A percentile compares a stretch with the other conserved stretches of the same genome.
Evolutionary conservation across 2,888 invertebrate species (phyloP).

Genomic region (Acanthacorydalis orientalis): DNA sequence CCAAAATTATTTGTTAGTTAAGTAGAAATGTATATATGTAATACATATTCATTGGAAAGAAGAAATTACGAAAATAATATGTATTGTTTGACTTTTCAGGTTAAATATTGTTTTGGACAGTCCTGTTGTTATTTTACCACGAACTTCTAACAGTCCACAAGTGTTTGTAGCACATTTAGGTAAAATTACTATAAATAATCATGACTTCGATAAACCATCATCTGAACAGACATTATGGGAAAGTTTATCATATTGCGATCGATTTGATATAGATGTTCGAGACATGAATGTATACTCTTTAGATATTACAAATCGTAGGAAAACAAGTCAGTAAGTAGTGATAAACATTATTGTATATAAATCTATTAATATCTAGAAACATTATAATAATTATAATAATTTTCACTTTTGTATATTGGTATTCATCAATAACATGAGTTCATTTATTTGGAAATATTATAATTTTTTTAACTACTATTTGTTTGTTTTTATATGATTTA

Average conservation of each 20-base stretch:
- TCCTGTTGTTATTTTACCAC: constrained; percentile 79
- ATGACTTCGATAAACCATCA: constrained; percentile 15
- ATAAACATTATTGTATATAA: too few species aligned
- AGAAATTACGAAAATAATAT: neutral
- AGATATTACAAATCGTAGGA: constrained; percentile 35
- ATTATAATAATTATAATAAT: too few species aligned
- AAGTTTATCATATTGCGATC: constrained; percentile 18
- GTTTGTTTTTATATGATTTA: too few species aligned
- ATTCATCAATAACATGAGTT: too few species aligned
- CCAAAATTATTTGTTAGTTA: neutral
- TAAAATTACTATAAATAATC: constrained; percentile 50
- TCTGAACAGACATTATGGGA: constrained; percentile 11
- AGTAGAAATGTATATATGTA: neutral
- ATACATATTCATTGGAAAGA: neutral
- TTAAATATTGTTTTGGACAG: constrained; percentile 73
- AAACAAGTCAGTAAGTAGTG: constrained; percentile 12
- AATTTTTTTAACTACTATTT: too few species aligned
- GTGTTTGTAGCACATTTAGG: constrained; percentile 88
- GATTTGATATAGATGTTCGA: constrained; percentile 53
- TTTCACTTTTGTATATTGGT: too few species aligned
- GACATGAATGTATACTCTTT: constrained; percentile 80
- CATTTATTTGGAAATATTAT: too few species aligned
- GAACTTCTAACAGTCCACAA: constrained; percentile 56
- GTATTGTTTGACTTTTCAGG: constrained; percentile 21
- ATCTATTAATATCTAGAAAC: too few species aligned